Evolutionary conservation across 37 sponge, comb jelly and placozoan genomes (phyloP).

Genomic region (Oscarella lobularis): DNA sequence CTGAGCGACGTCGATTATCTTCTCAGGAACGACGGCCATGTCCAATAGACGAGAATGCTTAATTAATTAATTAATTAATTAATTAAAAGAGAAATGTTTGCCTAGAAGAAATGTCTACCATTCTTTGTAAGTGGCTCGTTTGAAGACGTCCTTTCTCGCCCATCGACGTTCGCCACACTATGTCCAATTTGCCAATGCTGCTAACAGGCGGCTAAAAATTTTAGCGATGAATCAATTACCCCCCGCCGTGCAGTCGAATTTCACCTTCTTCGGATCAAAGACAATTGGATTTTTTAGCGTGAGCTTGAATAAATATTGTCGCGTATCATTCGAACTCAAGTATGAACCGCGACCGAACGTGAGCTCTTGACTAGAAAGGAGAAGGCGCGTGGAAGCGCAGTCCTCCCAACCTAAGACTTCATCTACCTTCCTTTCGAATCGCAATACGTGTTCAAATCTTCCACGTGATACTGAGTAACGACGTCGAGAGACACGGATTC

Average conservation of each 20-base stretch:
- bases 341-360: neutral
- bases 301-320: neutral
- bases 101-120: conserved; percentile 16
- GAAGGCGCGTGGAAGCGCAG: neutral
- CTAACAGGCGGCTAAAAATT: no score
- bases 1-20: conserved; percentile 24
- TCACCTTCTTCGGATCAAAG: neutral
- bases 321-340: neutral
- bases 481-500: conserved; percentile 67
- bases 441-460: conserved; percentile 23
- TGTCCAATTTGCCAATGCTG: conserved; percentile 67
- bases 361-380: neutral
- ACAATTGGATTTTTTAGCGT: neutral
- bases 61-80: neutral
- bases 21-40: conserved; percentile 9
- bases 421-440: neutral
- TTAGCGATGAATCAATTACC: no score
- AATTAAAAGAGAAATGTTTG: neutral
- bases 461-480: conserved; percentile 24
- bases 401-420: neutral
- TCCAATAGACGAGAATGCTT: conserved; percentile 27
- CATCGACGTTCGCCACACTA: conserved; percentile 65
- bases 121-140: conserved; percentile 52
- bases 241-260: neutral
- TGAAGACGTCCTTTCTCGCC: conserved; percentile 81